Percentiles rank a stretch among this genome's conserved stretches.
phyloP scores from a whole-genome alignment of 2,797 vertebrate species.

The Chelidonichthys spinosus region DNA sequence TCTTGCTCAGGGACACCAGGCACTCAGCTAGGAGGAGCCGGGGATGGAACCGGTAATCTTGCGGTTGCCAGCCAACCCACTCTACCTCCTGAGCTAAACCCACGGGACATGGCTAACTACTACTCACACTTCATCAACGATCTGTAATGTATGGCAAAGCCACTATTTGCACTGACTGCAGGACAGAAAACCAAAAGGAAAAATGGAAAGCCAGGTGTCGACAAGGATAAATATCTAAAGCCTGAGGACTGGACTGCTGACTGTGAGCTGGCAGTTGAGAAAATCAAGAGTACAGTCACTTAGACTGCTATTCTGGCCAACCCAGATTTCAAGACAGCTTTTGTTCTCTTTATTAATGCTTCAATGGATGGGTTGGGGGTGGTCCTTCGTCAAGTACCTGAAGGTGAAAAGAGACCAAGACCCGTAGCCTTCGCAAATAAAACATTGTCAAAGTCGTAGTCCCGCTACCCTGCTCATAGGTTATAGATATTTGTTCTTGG shows the following conservation, averaged over 20 bases:
- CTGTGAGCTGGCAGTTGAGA: constrained; percentile 1
- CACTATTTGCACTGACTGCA: background rate
- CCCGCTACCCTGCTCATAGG: background rate
- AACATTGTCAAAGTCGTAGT: background rate
- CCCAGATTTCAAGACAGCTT: background rate
- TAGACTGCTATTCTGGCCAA: background rate
- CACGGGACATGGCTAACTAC: background rate
- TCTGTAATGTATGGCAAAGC: background rate
- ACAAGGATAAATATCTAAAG: background rate
- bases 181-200: background rate
- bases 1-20: too few relatives aligned
- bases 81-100: too few relatives aligned
- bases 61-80: too few relatives aligned
- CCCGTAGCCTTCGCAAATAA: background rate
- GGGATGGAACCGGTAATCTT: too few relatives aligned
- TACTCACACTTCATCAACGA: background rate
- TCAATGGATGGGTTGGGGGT: background rate
- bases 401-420: background rate
- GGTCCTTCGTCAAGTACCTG: background rate
- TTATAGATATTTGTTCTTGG: background rate
- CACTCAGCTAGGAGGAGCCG: too few relatives aligned
- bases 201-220: background rate
- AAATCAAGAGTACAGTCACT: background rate
- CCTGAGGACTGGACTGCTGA: background rate
- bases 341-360: background rate